Base-by-base conservation (phyloP, 1,140 invertebrate species). In the Heterodera carotae region DNA sequence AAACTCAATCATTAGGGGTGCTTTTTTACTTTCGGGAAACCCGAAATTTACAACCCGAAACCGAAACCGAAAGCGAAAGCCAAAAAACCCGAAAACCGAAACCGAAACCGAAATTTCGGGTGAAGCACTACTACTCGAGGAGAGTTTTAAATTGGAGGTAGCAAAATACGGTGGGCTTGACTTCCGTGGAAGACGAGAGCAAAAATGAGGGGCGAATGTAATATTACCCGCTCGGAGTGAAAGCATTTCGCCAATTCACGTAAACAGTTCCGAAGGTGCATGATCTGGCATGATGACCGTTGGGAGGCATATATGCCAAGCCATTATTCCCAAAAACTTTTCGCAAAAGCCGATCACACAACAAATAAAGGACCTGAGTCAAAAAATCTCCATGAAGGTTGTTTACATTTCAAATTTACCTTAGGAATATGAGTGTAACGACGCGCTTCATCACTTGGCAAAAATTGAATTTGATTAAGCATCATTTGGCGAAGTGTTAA, bases 391-490 rank as follows among this genome's bases (percentile, higher is more conserved):
- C 10, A 25, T 48, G 22, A 36, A 33, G n/a, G n/a, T n/a, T 75
- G 25, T 74, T 39, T 62, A 53, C 6, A 43, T n/a, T 39, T 39
- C 15, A 29, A 48, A 67, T 22, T 31, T 29, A 66, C 70, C 53
- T 83, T 83, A 2, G 82, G 82, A 33, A 83, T 74, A 66, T 83
- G 82, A 6, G 82, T 56, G 64, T 43, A 83, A 12, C 48, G 69
- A 15, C 82, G 81, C 29, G 83, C 83, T 75, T 83, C 79, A 48
- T 84, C 83, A 64, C 81, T 83, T 48, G 82, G 72, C 15, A 83
- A 67, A 69, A 84, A 84, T 48, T 84, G 73, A 18, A 79, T 71
- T 31, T 84, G 83, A 68, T 56, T 60, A 15, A 39, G 6, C 48
- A 83, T 53, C 29, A 86, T 67, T 33, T 59, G 60, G 10, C 31